A percentile compares a stretch with the other conserved stretches of the same genome.
phyloP scores from a whole-genome alignment of 2,113 vertebrate species.

The Antennarius striatus region DNA sequence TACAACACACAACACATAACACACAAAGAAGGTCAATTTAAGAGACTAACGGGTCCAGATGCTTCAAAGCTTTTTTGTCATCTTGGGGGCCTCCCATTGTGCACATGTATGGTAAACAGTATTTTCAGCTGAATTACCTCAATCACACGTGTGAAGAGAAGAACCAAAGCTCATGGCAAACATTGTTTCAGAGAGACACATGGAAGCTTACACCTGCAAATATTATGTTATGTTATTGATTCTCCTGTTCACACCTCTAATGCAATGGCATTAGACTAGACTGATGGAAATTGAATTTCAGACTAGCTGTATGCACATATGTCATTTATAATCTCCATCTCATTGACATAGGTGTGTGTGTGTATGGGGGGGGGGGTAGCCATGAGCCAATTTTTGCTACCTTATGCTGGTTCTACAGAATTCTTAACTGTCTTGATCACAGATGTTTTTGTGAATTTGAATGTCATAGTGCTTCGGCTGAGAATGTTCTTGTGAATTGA shows the following conservation, averaged over 20 bases:
- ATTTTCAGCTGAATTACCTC: constrained; percentile 37
- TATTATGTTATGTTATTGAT: constrained; percentile 61
- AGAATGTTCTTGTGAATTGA: constrained; percentile 45
- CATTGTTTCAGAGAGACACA: constrained; percentile 8
- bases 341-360: constrained; percentile 3
- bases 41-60: constrained; percentile 39
- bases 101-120: constrained; percentile 14
- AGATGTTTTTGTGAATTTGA: constrained; percentile 31
- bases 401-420: background rate
- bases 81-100: constrained; percentile 18
- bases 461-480: constrained; percentile 27
- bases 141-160: background rate
- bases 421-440: constrained; percentile 6
- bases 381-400: background rate
- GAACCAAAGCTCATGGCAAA: constrained; percentile 3
- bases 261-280: constrained; percentile 61
- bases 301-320: constrained; percentile 18
- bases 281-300: constrained; percentile 67
- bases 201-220: constrained; percentile 8
- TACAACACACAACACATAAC: constrained; percentile 22
- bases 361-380: background rate
- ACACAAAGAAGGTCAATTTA: constrained; percentile 66
- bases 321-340: constrained; percentile 47
- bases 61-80: constrained; percentile 57
- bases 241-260: constrained; percentile 59